Evolutionary conservation across 2,888 invertebrate genomes (phyloP), one percentile per base, ranked within the genome.

Genomic region (Minunthozetes semirufus): DNA sequence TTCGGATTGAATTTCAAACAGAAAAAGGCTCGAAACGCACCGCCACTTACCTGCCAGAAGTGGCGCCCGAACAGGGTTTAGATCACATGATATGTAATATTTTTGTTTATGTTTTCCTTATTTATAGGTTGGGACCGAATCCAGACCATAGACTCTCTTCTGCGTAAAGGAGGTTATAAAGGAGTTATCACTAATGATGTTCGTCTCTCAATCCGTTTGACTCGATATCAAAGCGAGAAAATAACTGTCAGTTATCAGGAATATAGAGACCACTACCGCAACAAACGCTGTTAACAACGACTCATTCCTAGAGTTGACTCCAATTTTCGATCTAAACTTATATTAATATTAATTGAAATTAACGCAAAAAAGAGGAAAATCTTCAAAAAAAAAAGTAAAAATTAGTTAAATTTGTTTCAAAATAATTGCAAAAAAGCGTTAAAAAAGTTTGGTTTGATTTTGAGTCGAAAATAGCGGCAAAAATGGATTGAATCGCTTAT

Each of bases 11-110:
- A 85, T 99, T 98, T 83, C 85, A 90, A 79, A 95, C 91, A 83
- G 96, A 97, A 82, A 94, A 81, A 91, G 97, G 84, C 78, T 89
- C 90, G 81, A 94, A 93, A 83, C 89, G 94, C 81, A 96, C 95
- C 79, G 98, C 99, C 81, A 99, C 99, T 79, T 99, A 97, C 85
- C 87, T 99, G 84, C 99, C 99, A 73, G 94, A 98, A 86, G 97
- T 99, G 80, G 96, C 98, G 79, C 89, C 90, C 74, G 98, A 99
- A 84, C 98, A 99, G 90, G 98, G 96, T 93, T 50, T 46, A 72
- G 3, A 22, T 38, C 9, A 50, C 9, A 63, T 13, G 27, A 29
- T 53, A 25, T 19, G 33, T 8, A 72, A 66, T 48, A 33, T 29
- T 66, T 66, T 38, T 71, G 70, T 46, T 76, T 82, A 85, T 6